Conservation (phyloP, 2,797 vertebrate species). For the Halcyon badia region DNA sequence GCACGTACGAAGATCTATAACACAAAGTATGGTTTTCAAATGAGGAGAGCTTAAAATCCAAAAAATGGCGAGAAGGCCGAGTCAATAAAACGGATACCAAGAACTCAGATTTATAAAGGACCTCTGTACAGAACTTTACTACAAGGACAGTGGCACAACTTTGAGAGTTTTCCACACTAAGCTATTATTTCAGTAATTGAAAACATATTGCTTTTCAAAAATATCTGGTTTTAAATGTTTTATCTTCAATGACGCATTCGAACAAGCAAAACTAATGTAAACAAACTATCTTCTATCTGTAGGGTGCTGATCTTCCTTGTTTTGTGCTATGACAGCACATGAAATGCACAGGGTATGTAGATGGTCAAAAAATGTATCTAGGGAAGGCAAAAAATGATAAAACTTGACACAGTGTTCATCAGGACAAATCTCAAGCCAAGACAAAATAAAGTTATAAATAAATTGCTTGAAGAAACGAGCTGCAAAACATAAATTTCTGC, state of each 20-base stretch:
- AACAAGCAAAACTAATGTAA: not conserved
- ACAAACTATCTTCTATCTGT: not conserved
- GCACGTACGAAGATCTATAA: rapidly evolving
- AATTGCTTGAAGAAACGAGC: not conserved
- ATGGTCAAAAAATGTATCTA: not conserved
- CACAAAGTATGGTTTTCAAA: not conserved
- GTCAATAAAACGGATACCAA: not conserved
- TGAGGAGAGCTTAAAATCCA: not conserved
- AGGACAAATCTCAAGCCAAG: not conserved
- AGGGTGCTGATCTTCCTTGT: not conserved
- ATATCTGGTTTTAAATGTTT: not conserved
- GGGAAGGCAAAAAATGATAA: not conserved
- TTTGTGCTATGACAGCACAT: not conserved
- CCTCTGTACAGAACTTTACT: not conserved
- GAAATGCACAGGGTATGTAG: not conserved
- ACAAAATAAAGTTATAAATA: not conserved
- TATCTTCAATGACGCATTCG: not conserved
- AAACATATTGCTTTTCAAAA: not conserved
- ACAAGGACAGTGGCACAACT: not conserved
- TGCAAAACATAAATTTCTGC: not conserved
- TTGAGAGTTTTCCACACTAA: not conserved
- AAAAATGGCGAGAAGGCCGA: not conserved
- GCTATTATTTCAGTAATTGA: not conserved
- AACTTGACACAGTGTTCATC: not conserved
- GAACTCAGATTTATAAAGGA: not conserved